These are phyloP conservation scores for Pagetopsis macropterus DNA, from an alignment of 2,797 vertebrate genomes.

Conservation along the genomic window DNA sequence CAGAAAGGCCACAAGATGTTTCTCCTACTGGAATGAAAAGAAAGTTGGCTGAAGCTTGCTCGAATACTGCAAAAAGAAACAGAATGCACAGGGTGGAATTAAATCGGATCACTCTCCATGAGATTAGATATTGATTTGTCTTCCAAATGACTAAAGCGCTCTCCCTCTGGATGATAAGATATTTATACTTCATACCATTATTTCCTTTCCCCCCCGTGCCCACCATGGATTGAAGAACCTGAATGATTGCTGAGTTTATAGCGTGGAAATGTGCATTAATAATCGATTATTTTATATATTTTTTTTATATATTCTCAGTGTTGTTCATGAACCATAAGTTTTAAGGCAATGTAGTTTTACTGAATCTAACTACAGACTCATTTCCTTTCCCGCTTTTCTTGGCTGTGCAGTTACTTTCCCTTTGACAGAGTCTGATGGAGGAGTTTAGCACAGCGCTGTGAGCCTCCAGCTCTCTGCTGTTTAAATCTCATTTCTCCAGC, in stretches of 20 bases:
- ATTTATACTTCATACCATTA: slow-evolving; percentile 45
- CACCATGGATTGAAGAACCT: slow-evolving; percentile 10
- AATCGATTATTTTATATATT: slow-evolving; percentile 10
- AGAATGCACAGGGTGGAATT: slow-evolving; percentile 48
- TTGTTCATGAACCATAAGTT: slow-evolving; percentile 15
- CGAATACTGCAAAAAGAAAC: slow-evolving; percentile 31
- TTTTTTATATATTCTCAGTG: not conserved
- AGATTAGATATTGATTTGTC: slow-evolving; percentile 72
- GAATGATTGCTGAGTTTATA: slow-evolving; percentile 25
- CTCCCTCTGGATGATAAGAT: slow-evolving; percentile 50
- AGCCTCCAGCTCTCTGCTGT: slow-evolving; percentile 60
- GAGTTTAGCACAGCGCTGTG: slow-evolving; percentile 28
- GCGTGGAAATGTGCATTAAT: slow-evolving; percentile 38
- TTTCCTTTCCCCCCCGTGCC: slow-evolving; percentile 19
- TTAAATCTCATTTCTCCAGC: slow-evolving; percentile 66
- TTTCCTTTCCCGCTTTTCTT: slow-evolving; percentile 1
- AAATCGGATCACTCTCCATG: slow-evolving; percentile 63
- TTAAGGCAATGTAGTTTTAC: slow-evolving; percentile 13
- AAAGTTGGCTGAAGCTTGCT: slow-evolving; percentile 24
- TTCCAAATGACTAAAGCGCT: slow-evolving; percentile 53
- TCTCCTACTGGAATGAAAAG: slow-evolving; percentile 40
- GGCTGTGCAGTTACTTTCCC: slow-evolving; percentile 23
- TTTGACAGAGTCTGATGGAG: slow-evolving; percentile 58
- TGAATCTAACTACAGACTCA: slow-evolving; percentile 17
- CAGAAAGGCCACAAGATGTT: slow-evolving; percentile 62